A percentile compares a stretch with the other conserved stretches of the same genome.
phyloP scores from a whole-genome alignment of 2,797 vertebrate species.

The Coreius guichenoti region DNA sequence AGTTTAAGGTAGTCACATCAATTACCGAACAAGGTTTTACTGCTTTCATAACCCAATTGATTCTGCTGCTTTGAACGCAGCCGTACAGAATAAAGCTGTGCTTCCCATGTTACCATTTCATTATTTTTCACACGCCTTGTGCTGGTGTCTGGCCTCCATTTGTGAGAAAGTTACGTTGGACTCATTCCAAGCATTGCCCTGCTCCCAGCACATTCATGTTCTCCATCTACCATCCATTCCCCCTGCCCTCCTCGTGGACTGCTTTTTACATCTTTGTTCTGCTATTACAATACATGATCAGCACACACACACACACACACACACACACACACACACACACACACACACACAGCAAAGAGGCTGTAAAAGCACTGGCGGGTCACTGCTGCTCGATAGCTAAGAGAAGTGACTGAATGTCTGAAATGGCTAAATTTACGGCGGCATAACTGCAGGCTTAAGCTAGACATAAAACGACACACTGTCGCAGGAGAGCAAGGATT shows the following conservation, averaged over 20 bases:
- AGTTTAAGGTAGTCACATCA: neutral
- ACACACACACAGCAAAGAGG: conserved; percentile 55
- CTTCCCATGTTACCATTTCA: conserved; percentile 49
- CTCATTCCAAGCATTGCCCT: conserved; percentile 65
- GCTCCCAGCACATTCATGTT: conserved; percentile 63
- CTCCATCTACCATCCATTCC: conserved; percentile 49
- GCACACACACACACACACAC: conserved; percentile 55
- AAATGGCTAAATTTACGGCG: conserved; percentile 60
- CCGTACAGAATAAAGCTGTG: conserved; percentile 27
- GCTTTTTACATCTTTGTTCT: conserved; percentile 71
- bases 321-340: too few species aligned
- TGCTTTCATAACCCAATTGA: conserved; percentile 12
- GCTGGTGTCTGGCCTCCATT: conserved; percentile 58
- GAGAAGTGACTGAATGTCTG: conserved; percentile 66
- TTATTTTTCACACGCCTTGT: conserved; percentile 54
- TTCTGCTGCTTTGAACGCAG: conserved; percentile 16
- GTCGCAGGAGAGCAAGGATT: conserved; percentile 52
- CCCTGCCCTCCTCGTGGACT: conserved; percentile 57
- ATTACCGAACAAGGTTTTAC: neutral
- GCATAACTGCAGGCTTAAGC: conserved; percentile 54
- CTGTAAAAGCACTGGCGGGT: conserved; percentile 72
- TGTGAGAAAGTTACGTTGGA: conserved; percentile 58
- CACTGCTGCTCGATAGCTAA: conserved; percentile 65
- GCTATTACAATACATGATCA: conserved; percentile 66
- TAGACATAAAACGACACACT: conserved; percentile 58